Evolutionary conservation across 2,113 vertebrate genomes (phyloP).

Genomic region (Poecile atricapillus): DNA sequence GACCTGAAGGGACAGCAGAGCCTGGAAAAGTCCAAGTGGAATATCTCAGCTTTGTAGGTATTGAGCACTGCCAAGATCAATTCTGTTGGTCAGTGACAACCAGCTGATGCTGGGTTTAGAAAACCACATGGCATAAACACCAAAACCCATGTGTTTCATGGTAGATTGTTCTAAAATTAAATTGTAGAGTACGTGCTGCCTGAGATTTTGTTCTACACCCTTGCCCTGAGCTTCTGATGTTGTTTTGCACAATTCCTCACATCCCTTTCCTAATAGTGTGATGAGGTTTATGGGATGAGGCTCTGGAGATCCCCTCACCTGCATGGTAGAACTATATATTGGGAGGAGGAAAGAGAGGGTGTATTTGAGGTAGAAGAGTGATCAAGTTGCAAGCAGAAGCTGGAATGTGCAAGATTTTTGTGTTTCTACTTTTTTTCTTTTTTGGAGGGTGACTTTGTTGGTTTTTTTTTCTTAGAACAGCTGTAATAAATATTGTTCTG

Average conservation of each 20-base stretch:
- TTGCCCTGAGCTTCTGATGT: background rate
- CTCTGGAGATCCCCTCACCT: background rate
- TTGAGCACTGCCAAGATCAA: background rate
- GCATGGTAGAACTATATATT: background rate
- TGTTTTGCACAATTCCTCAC: background rate
- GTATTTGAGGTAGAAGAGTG: background rate
- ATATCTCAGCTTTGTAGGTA: background rate
- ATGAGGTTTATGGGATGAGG: background rate
- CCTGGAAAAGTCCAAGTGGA: background rate
- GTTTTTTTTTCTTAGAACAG: too few species aligned
- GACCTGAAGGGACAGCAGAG: background rate
- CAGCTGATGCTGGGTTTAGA: background rate
- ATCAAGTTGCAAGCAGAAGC: background rate
- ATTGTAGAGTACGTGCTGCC: background rate
- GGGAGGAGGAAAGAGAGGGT: background rate
- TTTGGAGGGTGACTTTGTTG: background rate
- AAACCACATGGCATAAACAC: background rate
- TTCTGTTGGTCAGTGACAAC: background rate
- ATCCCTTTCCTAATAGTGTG: background rate
- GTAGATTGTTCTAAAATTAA: background rate
- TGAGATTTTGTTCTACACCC: background rate
- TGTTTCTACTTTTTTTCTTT: background rate
- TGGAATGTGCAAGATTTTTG: background rate
- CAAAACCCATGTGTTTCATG: background rate
- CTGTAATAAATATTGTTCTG: background rate